A percentile compares a stretch with the other conserved stretches of the same genome.
These are phyloP conservation scores for Phylloscopus trochilus DNA, from an alignment of 2,113 vertebrate genomes.

Conservation along the genomic window DNA sequence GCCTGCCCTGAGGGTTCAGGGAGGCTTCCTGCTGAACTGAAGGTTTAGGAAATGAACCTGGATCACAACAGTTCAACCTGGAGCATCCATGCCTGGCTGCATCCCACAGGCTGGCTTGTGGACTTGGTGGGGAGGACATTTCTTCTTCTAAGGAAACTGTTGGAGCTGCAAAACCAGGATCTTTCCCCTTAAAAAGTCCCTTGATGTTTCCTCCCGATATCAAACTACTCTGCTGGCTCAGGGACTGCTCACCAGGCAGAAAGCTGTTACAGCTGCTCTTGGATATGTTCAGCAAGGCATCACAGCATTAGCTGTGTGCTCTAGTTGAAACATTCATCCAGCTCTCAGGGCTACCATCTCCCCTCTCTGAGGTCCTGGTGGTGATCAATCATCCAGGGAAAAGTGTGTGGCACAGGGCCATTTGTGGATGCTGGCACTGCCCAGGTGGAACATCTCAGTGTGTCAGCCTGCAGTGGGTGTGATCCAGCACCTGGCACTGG, in stretches of 20 bases:
- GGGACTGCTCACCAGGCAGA: neutral
- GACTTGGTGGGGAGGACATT: neutral
- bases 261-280: neutral
- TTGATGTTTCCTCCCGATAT: neutral
- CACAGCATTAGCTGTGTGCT: neutral
- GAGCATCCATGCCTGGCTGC: neutral
- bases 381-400: neutral
- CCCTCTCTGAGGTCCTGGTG: neutral
- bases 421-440: neutral
- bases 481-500: neutral
- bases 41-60: neutral
- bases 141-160: neutral
- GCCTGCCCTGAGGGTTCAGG: neutral
- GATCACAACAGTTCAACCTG: neutral
- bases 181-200: neutral
- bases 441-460: neutral
- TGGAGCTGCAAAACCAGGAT: fast-evolving
- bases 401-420: neutral
- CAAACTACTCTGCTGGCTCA: neutral
- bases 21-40: neutral
- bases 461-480: neutral
- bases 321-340: neutral
- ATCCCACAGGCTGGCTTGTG: fast-evolving
- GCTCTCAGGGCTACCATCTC: neutral
- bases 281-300: neutral